A percentile compares a stretch with the other conserved stretches of the same genome.
Conservation (phyloP, 2,888 invertebrate species). For the Pyralis farinalis region DNA sequence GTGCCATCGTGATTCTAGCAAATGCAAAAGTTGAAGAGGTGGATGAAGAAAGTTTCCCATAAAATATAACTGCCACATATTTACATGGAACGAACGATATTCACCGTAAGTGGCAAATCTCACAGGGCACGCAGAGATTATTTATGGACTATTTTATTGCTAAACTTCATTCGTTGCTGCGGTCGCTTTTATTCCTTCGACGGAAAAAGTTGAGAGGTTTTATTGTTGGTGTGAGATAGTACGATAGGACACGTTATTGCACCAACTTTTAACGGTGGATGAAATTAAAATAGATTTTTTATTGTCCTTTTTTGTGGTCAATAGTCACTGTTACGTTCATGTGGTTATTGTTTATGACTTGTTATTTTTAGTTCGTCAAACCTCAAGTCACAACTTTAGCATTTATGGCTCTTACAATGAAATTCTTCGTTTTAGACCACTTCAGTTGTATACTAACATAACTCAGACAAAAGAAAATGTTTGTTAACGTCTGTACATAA, state of each 20-base stretch:
- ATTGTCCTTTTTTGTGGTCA: slow-evolving; percentile 42
- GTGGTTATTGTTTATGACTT: slow-evolving; percentile 29
- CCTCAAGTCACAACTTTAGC: slow-evolving; percentile 4
- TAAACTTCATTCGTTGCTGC: slow-evolving; percentile 77
- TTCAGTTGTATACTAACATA: too few relatives aligned
- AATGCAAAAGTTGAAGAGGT: not conserved
- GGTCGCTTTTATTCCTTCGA: slow-evolving; percentile 76
- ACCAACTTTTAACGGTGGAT: slow-evolving; percentile 63
- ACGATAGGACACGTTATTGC: slow-evolving; percentile 70
- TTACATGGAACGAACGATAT: slow-evolving; percentile 43
- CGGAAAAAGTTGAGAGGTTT: slow-evolving; percentile 76
- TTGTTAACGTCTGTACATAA: too few relatives aligned
- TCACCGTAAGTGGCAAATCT: slow-evolving; percentile 59
- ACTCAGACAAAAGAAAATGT: too few relatives aligned
- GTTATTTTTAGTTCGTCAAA: slow-evolving; percentile 28
- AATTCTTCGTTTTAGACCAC: not conserved
- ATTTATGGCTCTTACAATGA: not conserved
- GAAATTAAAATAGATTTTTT: slow-evolving; percentile 71
- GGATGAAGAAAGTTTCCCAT: slow-evolving; percentile 1
- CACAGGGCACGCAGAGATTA: slow-evolving; percentile 69
- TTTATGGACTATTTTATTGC: slow-evolving; percentile 78
- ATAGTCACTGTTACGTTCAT: slow-evolving; percentile 23
- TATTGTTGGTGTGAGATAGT: slow-evolving; percentile 74
- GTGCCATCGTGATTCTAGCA: not conserved
- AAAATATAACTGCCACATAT: slow-evolving; percentile 34